Evolutionary conservation across 2,888 invertebrate species (phyloP).

Genomic region (Lycia hirtaria): DNA sequence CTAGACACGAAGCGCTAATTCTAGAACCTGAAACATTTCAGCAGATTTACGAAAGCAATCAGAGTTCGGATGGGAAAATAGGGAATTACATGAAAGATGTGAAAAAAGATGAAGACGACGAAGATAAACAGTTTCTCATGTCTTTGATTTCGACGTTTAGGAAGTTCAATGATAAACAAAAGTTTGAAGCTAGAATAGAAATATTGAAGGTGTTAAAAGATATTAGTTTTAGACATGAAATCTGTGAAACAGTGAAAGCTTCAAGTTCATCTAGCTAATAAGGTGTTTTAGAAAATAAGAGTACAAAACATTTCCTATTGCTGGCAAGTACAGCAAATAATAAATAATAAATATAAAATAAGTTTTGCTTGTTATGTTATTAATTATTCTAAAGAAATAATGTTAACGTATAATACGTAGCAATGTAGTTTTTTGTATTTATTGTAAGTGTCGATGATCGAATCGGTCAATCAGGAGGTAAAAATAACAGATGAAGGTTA

Average conservation of each 20-base stretch:
- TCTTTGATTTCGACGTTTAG: slow-evolving; percentile 64
- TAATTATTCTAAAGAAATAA: too few species aligned
- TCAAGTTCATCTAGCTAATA: slow-evolving; percentile 23
- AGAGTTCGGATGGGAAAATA: slow-evolving; percentile 51
- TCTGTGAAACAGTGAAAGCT: too few species aligned
- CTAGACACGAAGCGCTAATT: slow-evolving; percentile 13
- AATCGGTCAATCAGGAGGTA: too few species aligned
- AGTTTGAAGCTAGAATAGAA: slow-evolving; percentile 65
- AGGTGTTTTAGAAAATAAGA: neutral
- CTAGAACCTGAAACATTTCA: slow-evolving; percentile 28
- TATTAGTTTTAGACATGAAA: slow-evolving; percentile 50
- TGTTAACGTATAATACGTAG: too few species aligned
- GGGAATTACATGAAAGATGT: slow-evolving; percentile 53
- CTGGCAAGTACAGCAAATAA: too few species aligned
- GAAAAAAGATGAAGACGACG: slow-evolving; percentile 58
- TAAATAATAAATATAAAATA: too few species aligned
- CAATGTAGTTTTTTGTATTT: too few species aligned
- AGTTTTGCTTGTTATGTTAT: too few species aligned
- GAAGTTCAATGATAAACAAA: slow-evolving; percentile 57
- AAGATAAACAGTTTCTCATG: slow-evolving; percentile 64
- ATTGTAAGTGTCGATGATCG: too few species aligned
- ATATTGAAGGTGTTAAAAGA: slow-evolving; percentile 60
- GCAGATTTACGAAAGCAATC: slow-evolving; percentile 46
- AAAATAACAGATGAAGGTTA: too few species aligned
- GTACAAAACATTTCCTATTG: too few species aligned